Conservation (phyloP, 2,797 vertebrate genomes). For the Amblyopsis hoosieri region DNA sequence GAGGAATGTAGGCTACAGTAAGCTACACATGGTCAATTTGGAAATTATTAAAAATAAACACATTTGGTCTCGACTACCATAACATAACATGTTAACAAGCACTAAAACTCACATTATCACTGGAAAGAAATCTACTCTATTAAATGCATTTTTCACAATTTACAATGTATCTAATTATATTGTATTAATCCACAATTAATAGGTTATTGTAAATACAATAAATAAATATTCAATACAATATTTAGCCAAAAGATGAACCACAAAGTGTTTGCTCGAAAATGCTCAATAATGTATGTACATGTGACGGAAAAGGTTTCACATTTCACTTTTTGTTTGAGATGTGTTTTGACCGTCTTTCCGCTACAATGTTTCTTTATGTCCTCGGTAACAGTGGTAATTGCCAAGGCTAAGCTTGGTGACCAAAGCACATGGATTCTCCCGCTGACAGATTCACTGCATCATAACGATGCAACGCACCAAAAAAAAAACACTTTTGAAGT, state of each 20-base stretch:
- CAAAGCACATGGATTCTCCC: slow-evolving; percentile 50
- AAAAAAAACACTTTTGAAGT: slow-evolving; percentile 76
- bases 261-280: not conserved
- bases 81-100: slow-evolving; percentile 1
- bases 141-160: too few relatives aligned
- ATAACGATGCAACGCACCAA: slow-evolving; percentile 66
- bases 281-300: slow-evolving; percentile 17
- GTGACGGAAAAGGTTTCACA: slow-evolving; percentile 18
- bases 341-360: slow-evolving; percentile 29
- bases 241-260: not conserved
- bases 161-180: too few relatives aligned
- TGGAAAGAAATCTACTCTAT: too few relatives aligned
- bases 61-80: slow-evolving; percentile 11
- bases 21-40: slow-evolving; percentile 21
- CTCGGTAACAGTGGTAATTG: slow-evolving; percentile 36
- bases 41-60: slow-evolving; percentile 23
- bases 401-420: slow-evolving; percentile 42
- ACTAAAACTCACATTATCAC: not conserved
- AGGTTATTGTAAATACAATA: too few relatives aligned
- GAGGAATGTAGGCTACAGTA: slow-evolving; percentile 11
- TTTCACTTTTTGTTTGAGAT: slow-evolving; percentile 50
- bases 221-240: too few relatives aligned
- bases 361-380: slow-evolving; percentile 22
- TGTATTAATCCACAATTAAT: too few relatives aligned
- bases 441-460: slow-evolving; percentile 76